Percentiles rank a stretch among this genome's conserved stretches.
Conservation (phyloP, 2,113 vertebrate species). For the Spheniscus mendiculus region DNA sequence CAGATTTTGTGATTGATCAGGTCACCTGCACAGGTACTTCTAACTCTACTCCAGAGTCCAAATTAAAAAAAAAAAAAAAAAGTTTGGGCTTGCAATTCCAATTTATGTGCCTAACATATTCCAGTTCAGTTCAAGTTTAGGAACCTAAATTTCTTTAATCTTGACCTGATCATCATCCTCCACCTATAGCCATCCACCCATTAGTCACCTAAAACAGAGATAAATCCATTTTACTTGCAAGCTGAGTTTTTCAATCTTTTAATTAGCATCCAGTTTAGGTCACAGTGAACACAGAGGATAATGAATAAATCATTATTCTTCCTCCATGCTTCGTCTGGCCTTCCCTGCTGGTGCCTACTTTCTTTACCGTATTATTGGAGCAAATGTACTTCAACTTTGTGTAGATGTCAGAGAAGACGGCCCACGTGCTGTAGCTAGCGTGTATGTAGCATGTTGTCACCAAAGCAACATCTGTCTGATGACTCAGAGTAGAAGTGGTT, state of each 20-base stretch:
- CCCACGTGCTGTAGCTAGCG: neutral
- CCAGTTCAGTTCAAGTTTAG: neutral
- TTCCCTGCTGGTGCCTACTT: neutral
- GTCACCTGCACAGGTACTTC: neutral
- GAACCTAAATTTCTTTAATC: neutral
- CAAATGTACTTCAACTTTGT: neutral
- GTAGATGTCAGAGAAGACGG: neutral
- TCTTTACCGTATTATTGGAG: neutral
- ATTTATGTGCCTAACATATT: neutral
- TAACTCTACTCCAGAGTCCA: neutral
- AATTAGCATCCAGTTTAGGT: neutral
- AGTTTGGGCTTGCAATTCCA: neutral
- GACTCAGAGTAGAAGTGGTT: constrained; percentile 20
- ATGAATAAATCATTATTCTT: constrained; percentile 3
- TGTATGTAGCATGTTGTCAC: constrained; percentile 32
- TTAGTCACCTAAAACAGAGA: neutral
- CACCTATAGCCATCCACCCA: neutral
- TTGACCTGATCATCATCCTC: neutral
- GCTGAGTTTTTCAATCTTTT: neutral
- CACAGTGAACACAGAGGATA: neutral
- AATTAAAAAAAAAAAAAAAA: neutral
- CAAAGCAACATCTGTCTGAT: constrained; percentile 51
- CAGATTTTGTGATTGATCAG: neutral
- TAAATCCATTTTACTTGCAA: neutral
- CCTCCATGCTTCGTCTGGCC: neutral